These are phyloP conservation scores for Trichoplusia ni DNA, from an alignment of 1,140 invertebrate genomes.

Conservation along the genomic window DNA sequence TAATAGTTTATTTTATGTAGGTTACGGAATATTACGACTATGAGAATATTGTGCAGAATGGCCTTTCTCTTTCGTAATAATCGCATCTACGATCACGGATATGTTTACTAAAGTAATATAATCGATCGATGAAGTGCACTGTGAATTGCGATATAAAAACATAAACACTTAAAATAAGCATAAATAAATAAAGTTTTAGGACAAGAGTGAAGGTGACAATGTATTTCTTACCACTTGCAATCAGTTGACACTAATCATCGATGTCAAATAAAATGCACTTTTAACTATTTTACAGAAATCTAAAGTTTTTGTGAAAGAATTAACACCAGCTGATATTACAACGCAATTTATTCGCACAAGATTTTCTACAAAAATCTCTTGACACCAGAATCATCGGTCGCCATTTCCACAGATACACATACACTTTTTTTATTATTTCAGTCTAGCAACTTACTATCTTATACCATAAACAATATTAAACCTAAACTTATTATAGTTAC, in stretches of 20 bases:
- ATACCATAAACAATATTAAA: not conserved
- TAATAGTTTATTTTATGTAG: conserved; percentile 42
- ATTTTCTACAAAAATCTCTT: conserved; percentile 25
- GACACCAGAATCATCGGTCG: conserved; percentile 26
- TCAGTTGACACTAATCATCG: conserved; percentile 41
- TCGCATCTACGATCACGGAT: not conserved
- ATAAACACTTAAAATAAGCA: conserved; percentile 33
- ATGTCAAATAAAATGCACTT: conserved; percentile 25
- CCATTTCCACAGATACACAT: conserved; percentile 26
- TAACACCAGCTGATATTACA: conserved; percentile 4
- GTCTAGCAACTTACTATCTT: not conserved
- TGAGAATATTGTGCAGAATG: conserved; percentile 43
- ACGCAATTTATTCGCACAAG: conserved; percentile 23
- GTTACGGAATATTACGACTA: conserved; percentile 45
- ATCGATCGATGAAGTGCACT: not conserved
- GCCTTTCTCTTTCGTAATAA: conserved; percentile 56
- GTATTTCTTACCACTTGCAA: conserved; percentile 40
- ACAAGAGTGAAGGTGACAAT: conserved; percentile 50
- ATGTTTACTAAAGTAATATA: not conserved
- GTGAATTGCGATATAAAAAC: conserved; percentile 18
- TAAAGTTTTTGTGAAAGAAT: not conserved
- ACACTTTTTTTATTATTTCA: not conserved
- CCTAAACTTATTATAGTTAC: too few relatives aligned
- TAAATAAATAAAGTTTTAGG: conserved; percentile 47
- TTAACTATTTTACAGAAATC: conserved; percentile 4